phyloP scores from a whole-genome alignment of 2,888 invertebrate species.

The Lochmaea crataegi region DNA sequence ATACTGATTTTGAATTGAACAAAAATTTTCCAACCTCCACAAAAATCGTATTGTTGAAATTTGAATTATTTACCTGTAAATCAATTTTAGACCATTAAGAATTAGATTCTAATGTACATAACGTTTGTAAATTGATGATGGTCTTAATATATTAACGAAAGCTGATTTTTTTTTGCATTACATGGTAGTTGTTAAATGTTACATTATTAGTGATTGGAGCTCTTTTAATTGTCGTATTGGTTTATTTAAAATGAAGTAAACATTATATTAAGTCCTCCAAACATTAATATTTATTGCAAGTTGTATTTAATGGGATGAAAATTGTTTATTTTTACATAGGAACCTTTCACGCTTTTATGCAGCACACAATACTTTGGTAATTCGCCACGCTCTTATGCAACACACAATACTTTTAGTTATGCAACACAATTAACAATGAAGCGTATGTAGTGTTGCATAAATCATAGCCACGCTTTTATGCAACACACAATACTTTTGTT shows the following conservation, averaged over 20 bases:
- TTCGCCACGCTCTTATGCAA: too few species aligned
- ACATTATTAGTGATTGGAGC: too few species aligned
- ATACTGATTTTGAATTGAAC: neutral
- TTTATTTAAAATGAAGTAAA: too few species aligned
- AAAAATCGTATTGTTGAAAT: constrained; percentile 7
- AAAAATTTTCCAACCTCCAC: neutral
- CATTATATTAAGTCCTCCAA: neutral
- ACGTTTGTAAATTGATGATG: constrained; percentile 10
- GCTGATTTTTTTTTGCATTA: neutral
- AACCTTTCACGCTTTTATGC: too few species aligned
- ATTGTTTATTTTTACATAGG: neutral
- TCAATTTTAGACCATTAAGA: neutral
- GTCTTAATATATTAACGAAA: neutral
- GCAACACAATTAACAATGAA: too few species aligned
- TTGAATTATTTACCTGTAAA: neutral
- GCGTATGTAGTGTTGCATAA: too few species aligned
- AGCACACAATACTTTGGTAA: too few species aligned
- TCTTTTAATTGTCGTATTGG: too few species aligned
- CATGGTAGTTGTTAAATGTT: neutral
- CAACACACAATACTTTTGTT: too few species aligned
- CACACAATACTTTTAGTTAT: too few species aligned
- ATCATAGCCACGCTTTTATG: too few species aligned
- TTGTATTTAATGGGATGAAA: neutral
- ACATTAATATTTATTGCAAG: neutral
- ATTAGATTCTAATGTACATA: constrained; percentile 4